Evolutionary conservation across 2,797 vertebrate species (phyloP).

Genomic region (Trachurus trachurus): DNA sequence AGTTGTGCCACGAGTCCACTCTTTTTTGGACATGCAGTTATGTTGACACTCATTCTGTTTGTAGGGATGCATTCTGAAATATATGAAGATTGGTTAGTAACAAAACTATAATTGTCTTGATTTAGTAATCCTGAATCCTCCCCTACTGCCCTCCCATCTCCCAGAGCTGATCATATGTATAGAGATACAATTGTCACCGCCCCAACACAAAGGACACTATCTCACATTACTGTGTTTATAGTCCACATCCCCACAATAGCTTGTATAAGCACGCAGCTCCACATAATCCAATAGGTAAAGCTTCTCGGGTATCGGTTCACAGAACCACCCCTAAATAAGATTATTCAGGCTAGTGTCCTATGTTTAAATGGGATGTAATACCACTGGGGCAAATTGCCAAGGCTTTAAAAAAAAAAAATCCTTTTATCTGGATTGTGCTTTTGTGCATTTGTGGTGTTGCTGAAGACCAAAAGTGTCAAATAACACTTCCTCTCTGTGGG

Average conservation of each 20-base stretch:
- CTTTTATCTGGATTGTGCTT: constrained; percentile 2
- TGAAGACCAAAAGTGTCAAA: not conserved
- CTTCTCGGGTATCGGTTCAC: constrained; percentile 8
- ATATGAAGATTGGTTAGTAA: no score
- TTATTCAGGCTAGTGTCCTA: not conserved
- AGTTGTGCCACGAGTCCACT: no score
- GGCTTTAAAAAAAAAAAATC: not conserved
- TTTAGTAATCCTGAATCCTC: no score
- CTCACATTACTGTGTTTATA: not conserved
- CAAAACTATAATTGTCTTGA: no score
- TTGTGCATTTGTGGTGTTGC: constrained; percentile 8
- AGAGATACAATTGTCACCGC: not conserved
- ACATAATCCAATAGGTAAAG: not conserved
- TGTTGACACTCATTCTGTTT: no score
- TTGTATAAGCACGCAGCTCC: not conserved
- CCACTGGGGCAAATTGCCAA: not conserved
- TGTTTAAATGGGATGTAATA: not conserved
- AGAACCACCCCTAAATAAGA: constrained; percentile 4
- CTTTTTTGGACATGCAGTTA: no score
- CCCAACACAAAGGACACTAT: not conserved
- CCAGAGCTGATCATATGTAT: not conserved
- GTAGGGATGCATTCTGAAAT: no score
- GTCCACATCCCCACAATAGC: not conserved
- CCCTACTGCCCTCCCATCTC: no score
- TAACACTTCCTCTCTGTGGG: not conserved